phyloP scores from a whole-genome alignment of 2,113 vertebrate genomes.

The Mola mola region DNA sequence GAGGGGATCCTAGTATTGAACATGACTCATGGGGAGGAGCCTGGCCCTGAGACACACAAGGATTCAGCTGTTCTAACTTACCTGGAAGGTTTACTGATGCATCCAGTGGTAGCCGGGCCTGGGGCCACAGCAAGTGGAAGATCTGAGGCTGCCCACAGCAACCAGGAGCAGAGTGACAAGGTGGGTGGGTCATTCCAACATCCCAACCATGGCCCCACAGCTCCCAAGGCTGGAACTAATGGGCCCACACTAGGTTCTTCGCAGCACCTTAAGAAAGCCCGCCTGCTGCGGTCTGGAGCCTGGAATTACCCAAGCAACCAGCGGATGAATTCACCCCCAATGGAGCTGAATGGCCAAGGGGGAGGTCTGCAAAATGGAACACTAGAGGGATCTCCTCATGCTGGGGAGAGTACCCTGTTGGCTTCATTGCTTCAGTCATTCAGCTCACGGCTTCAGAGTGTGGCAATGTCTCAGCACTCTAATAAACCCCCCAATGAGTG shows the following conservation, averaged over 20 bases:
- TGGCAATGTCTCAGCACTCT: slow-evolving; percentile 93
- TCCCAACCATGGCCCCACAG: slow-evolving; percentile 86
- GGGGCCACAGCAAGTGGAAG: slow-evolving; percentile 89
- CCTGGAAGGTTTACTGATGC: slow-evolving; percentile 99
- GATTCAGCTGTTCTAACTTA: slow-evolving; percentile 99
- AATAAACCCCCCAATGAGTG: slow-evolving; percentile 79
- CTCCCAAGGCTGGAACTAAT: slow-evolving; percentile 79
- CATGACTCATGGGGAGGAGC: slow-evolving; percentile 99
- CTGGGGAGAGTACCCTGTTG: slow-evolving; percentile 94
- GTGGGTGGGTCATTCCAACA: slow-evolving; percentile 84
- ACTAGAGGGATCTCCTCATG: slow-evolving; percentile 88
- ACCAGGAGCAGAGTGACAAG: slow-evolving; percentile 88
- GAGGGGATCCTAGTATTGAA: slow-evolving; percentile 94
- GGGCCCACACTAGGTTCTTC: slow-evolving; percentile 85
- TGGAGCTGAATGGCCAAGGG: slow-evolving; percentile 89
- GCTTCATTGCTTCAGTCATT: slow-evolving; percentile 98
- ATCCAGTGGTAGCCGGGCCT: slow-evolving; percentile 95
- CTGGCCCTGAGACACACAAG: slow-evolving; percentile 99
- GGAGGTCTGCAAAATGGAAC: slow-evolving; percentile 87
- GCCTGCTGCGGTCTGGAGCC: slow-evolving; percentile 91
- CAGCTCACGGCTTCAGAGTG: slow-evolving; percentile 95
- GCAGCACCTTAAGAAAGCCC: slow-evolving; percentile 95
- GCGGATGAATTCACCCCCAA: slow-evolving; percentile 84
- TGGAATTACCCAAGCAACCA: slow-evolving; percentile 91
- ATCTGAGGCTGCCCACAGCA: slow-evolving; percentile 84